Evolutionary conservation across 2,113 vertebrate species (phyloP), one percentile per base, ranked within the genome.

Genomic region (Austrofundulus limnaeus): DNA sequence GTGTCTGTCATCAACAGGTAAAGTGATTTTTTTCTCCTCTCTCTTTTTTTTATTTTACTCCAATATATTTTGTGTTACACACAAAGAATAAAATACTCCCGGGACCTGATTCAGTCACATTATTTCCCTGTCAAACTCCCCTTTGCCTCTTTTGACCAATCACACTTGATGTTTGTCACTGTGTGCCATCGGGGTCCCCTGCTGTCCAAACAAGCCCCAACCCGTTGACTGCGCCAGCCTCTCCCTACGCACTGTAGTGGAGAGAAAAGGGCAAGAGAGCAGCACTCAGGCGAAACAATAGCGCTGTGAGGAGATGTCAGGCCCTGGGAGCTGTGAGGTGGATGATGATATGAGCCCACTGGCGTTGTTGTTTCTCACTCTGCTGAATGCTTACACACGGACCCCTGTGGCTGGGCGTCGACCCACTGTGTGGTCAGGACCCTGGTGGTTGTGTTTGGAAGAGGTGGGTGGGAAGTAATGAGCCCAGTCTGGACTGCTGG

Each of bases 211-310:
- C 86, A 89, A 81, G 53, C 77, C 75, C 70, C 67, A 41, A 20
- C 48, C 59, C 63, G n/a, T 82, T 24, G 48, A 71, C 75, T 69
- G 77, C 45, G 71, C 69, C 25, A 77, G 72, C 74, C 80, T 72
- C 83, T 82, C 79, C 66, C 72, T 66, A 63, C 61, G 66, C 73
- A 24, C 72, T 65, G 85, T 81, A 70, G 57, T 86, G 86, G 75
- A 84, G 84, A 79, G 85, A 75, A 87, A 89, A 89, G 89, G 86
- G 84, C 87, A 90, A 72, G 77, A 85, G 86, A 89, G 86, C 83
- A 80, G 83, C 81, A 63, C 82, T 83, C 83, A 87, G 79, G 82
- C 85, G 81, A 87, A 88, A 87, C 87, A 89, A 88, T 85, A 87
- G 84, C 83, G 61, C 85, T 46, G 68, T 50, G 66, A 82, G 78